Evolutionary conservation across 2,888 invertebrate genomes (phyloP), one percentile per base, ranked within the genome.

Genomic region (Rhagonycha fulva): DNA sequence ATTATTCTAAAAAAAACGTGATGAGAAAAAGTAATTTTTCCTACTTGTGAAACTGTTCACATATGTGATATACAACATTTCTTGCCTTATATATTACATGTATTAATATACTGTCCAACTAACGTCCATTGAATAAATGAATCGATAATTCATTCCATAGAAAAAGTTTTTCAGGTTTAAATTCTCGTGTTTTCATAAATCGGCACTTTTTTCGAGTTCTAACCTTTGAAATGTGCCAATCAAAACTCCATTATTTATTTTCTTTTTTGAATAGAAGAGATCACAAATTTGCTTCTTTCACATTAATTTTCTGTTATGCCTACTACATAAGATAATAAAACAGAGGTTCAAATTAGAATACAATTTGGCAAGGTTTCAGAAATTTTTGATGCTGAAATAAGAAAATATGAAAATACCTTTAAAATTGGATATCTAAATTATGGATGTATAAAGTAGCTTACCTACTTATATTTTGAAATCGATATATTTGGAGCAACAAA

Each of bases 1-100:
- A 66, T 71, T 71, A 66, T 63, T 71, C 63, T 71, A 47, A 24
- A 11, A 24, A 19, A 63, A 66, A 71, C 71, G 71, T 71, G 71
- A 71, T 66, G 63, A 47, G 71, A 71, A 71, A 30, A 32, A 66
- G 32, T 23, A 32, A 71, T 66, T 66, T 66, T 66, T 66, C 26
- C 63, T 26, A 66, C 63, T 66, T 66, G 63, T 66, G 19, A 66
- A 66, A 14, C 63, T 24, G 63, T 66, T 66, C 63, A 66, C 63
- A 66, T 66, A 66, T 66, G 63, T 66, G 63, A 66, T 24, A 66
- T 66, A 66, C 26, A 66, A 66, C 63, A 24, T 24, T 66, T 66
- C 63, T 66, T 66, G 24, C 23, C 63, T 66, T 66, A 66, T 66
- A 24, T 66, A 66, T 66, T 66, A 24, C 63, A 24, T 26, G 24